phyloP scores from a whole-genome alignment of 1,140 invertebrate species.

The Drosophila cardini region DNA sequence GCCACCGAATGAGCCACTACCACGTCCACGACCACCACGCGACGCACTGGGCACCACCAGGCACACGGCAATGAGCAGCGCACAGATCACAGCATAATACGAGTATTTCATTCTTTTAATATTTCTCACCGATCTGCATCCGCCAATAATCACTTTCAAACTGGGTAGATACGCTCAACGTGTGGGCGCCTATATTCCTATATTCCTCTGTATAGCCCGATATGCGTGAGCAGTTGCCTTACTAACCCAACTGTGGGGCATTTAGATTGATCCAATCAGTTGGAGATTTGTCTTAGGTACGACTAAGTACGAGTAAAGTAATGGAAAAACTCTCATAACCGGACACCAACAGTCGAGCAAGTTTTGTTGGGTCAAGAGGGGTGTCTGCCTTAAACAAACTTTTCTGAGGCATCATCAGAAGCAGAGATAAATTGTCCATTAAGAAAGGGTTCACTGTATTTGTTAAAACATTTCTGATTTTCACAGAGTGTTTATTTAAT shows the following conservation, averaged over 20 bases:
- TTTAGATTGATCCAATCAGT: no score
- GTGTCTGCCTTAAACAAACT: no score
- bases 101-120: constrained; percentile 54
- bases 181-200: constrained; percentile 50
- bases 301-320: no score
- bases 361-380: no score
- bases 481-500: no score
- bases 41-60: constrained; percentile 44
- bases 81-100: constrained; percentile 29
- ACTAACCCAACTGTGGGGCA: neutral
- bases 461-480: no score
- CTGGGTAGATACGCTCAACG: constrained; percentile 49
- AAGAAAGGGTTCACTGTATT: no score
- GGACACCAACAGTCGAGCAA: no score
- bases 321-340: no score
- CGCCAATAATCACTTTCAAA: constrained; percentile 51
- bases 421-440: no score
- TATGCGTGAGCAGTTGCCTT: constrained; percentile 58
- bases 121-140: constrained; percentile 31
- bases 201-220: constrained; percentile 48
- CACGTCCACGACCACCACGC: constrained; percentile 74
- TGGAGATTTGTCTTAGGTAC: no score
- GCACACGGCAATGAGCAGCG: constrained; percentile 49
- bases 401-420: no score
- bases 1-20: constrained; percentile 76